A percentile compares a stretch with the other conserved stretches of the same genome.
Conservation (phyloP, 2,113 vertebrate genomes). For the Plecotus auritus region DNA sequence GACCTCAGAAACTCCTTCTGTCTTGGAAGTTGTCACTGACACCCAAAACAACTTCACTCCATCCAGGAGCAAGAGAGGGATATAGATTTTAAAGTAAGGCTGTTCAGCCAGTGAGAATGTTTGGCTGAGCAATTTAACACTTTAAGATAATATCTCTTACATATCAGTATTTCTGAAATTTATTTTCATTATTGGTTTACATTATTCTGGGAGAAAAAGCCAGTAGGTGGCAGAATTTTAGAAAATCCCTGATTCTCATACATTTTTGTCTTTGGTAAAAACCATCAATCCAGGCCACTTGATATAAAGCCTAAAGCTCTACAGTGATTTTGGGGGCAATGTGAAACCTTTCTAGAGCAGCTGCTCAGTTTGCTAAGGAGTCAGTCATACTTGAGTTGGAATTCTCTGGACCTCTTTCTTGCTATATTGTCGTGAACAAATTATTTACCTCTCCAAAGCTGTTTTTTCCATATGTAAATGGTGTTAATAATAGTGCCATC, state of each 20-base stretch:
- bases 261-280: not conserved
- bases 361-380: not conserved
- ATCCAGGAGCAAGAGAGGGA: not conserved
- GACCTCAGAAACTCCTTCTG: not conserved
- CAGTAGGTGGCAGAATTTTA: not conserved
- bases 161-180: not conserved
- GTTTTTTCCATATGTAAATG: not conserved
- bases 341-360: not conserved
- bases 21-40: not conserved
- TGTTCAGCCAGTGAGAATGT: not conserved
- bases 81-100: not conserved
- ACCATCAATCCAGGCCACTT: not conserved
- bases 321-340: not conserved
- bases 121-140: not conserved
- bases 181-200: conserved; percentile 15
- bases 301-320: not conserved
- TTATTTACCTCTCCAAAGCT: not conserved
- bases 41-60: not conserved
- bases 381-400: not conserved
- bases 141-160: not conserved
- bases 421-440: not conserved
- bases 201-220: not conserved
- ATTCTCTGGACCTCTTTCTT: not conserved
- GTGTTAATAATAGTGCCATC: not conserved
- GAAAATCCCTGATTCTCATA: conserved; percentile 20